Percentiles rank a stretch among this genome's conserved stretches.
These are phyloP conservation scores for Carassius carassius DNA, from an alignment of 2,113 vertebrate genomes.

Conservation along the genomic window DNA sequence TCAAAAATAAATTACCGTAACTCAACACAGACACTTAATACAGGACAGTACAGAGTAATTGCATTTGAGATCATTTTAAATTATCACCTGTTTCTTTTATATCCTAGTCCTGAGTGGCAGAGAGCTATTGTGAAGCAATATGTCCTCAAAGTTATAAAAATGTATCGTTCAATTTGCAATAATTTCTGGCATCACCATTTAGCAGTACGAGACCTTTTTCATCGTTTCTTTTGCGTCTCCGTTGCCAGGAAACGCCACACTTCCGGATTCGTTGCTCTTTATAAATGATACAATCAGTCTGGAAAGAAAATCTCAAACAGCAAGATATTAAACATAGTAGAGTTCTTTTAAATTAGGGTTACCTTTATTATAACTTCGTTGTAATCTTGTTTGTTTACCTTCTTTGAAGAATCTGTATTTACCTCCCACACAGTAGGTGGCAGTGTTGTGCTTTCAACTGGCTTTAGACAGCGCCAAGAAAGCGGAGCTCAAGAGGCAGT, in stretches of 20 bases:
- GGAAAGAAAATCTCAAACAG: neutral
- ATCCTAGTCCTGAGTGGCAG: neutral
- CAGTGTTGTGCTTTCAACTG: no score
- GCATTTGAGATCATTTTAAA: no score
- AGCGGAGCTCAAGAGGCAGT: no score
- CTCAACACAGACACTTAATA: neutral
- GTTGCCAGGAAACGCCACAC: slow-evolving; percentile 36
- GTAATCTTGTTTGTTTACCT: no score
- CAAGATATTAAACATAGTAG: neutral
- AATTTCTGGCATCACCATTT: no score
- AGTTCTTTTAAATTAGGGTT: no score
- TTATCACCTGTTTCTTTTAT: neutral
- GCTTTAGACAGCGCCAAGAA: no score
- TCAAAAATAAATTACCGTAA: neutral
- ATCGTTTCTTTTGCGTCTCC: neutral
- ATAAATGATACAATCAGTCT: neutral
- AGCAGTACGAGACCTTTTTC: neutral
- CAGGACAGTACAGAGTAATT: no score
- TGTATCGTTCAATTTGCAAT: neutral
- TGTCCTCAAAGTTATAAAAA: neutral
- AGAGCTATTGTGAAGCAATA: neutral
- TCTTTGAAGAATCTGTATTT: no score
- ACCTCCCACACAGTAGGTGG: no score
- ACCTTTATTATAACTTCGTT: no score
- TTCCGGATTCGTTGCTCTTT: neutral